Conservation (phyloP, 2,113 vertebrate genomes). For the Toxotes chatareus region DNA sequence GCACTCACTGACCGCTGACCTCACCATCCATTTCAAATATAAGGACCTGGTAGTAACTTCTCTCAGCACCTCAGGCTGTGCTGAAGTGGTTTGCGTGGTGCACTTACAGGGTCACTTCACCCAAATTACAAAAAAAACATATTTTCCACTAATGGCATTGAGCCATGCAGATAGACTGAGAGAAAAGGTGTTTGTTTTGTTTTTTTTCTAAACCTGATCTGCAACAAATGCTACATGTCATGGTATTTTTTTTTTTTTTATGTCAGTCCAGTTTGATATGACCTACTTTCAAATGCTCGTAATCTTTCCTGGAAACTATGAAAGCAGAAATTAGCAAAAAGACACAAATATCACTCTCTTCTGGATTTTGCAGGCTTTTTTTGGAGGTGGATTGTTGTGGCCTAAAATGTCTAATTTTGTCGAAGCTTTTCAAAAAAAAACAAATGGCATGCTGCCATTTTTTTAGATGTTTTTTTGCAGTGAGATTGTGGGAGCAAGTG, state of each 20-base stretch:
- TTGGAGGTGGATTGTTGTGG: too few relatives aligned
- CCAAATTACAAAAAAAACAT: conserved; percentile 8
- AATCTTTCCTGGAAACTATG: not conserved
- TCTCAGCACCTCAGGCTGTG: not conserved
- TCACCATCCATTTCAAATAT: conserved; percentile 49
- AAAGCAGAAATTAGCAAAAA: not conserved
- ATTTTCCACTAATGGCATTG: not conserved
- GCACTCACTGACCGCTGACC: conserved; percentile 36
- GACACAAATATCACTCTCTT: too few relatives aligned
- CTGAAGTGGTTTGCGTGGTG: not conserved
- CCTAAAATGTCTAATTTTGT: too few relatives aligned
- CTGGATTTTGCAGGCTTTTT: too few relatives aligned
- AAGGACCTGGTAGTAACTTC: conserved; percentile 25
- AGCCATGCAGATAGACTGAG: not conserved
- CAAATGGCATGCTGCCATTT: too few relatives aligned
- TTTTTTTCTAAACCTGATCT: not conserved
- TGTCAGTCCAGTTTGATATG: conserved; percentile 1
- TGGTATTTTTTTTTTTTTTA: not conserved
- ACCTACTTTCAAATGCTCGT: not conserved
- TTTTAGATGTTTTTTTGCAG: too few relatives aligned
- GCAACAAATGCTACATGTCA: not conserved
- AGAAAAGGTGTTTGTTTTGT: not conserved
- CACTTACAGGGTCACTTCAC: conserved; percentile 11
- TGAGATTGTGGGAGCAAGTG: too few relatives aligned
- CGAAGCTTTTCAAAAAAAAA: too few relatives aligned